phyloP scores from a whole-genome alignment of 1,140 invertebrate species.

The Bombus waltoni region DNA sequence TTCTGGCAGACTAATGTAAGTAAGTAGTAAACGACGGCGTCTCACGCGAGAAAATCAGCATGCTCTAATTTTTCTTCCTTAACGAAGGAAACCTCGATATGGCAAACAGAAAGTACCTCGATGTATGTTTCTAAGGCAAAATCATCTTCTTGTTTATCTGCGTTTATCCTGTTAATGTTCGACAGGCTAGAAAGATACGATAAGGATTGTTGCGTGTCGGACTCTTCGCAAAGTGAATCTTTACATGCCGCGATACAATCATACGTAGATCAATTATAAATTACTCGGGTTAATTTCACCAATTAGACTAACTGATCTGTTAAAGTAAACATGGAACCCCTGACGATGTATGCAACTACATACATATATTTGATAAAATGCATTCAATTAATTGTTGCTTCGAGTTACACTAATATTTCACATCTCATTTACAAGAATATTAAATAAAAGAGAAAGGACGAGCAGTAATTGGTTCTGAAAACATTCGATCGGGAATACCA shows the following conservation, averaged over 20 bases:
- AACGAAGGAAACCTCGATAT: slow-evolving; percentile 8
- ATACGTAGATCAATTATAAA: slow-evolving; percentile 6
- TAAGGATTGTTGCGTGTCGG: neutral
- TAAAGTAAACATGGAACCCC: neutral
- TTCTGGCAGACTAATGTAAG: neutral
- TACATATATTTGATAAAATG: no score
- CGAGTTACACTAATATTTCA: no score
- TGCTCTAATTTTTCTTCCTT: slow-evolving; percentile 17
- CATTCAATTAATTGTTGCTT: no score
- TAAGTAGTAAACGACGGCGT: neutral
- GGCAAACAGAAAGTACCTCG: slow-evolving; percentile 25
- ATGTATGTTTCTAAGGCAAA: neutral
- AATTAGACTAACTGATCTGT: slow-evolving; percentile 48
- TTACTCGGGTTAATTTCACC: slow-evolving; percentile 44
- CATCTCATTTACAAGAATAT: neutral
- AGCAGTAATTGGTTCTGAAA: neutral
- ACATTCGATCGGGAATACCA: neutral
- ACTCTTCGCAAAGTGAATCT: neutral
- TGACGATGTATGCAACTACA: no score
- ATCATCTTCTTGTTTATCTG: neutral
- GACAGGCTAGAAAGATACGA: neutral
- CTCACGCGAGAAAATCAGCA: neutral
- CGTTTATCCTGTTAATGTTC: slow-evolving; percentile 29
- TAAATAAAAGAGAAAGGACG: neutral
- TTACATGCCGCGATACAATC: slow-evolving; percentile 35